Percentiles rank a stretch among this genome's conserved stretches.
Evolutionary conservation across 2,113 vertebrate species (phyloP).

Genomic region (Pteruthius melanotis): DNA sequence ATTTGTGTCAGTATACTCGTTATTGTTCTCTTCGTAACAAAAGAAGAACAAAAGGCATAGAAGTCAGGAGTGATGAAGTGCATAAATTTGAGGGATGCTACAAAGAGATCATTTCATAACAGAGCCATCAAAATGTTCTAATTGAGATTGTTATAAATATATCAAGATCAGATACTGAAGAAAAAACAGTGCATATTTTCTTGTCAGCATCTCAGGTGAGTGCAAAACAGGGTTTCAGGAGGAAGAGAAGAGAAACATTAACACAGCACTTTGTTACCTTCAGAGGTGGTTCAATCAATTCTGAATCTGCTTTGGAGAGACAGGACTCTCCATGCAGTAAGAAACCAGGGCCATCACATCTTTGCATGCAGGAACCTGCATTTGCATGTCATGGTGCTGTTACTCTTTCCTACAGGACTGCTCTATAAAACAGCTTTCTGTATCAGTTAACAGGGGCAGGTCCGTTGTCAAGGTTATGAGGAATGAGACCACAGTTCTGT

Average conservation of each 20-base stretch:
- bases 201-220: not conserved
- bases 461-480: not conserved
- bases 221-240: not conserved
- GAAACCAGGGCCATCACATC: rapidly evolving
- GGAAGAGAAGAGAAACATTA: not conserved
- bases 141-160: conserved; percentile 47
- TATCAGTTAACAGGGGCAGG: not conserved
- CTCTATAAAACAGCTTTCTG: not conserved
- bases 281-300: not conserved
- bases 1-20: conserved; percentile 56
- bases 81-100: conserved; percentile 32
- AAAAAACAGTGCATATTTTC: conserved; percentile 41
- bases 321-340: not conserved
- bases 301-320: not conserved
- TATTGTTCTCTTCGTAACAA: conserved; percentile 52
- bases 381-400: rapidly evolving
- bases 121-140: conserved; percentile 45
- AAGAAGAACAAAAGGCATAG: conserved; percentile 55
- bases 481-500: not conserved
- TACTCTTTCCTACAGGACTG: not conserved
- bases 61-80: conserved; percentile 25
- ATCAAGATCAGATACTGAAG: conserved; percentile 42
- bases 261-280: not conserved
- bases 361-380: rapidly evolving
- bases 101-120: conserved; percentile 38